Conservation (phyloP, 2,113 vertebrate genomes). For the Pelecanoides urinatrix region DNA sequence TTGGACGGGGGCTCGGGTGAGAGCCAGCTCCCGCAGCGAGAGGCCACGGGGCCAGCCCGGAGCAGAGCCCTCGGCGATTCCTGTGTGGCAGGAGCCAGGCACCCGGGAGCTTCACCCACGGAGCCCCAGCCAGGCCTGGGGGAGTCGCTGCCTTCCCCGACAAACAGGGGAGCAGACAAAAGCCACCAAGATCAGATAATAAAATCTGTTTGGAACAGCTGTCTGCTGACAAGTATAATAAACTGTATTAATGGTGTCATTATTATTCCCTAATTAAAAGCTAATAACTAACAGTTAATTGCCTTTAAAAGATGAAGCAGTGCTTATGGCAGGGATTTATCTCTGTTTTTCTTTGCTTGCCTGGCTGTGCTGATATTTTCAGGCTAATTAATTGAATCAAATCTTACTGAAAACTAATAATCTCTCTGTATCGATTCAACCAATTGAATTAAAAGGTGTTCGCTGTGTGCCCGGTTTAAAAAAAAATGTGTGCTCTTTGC, state of each 20-base stretch:
- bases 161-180: not conserved
- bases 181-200: constrained; percentile 39
- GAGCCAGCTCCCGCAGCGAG: not conserved
- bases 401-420: constrained; percentile 65
- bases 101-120: fast-evolving
- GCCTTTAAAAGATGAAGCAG: constrained; percentile 76
- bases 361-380: constrained; percentile 70
- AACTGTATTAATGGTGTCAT: constrained; percentile 77
- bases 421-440: constrained; percentile 5
- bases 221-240: constrained; percentile 75
- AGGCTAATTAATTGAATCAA: constrained; percentile 75
- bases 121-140: not conserved
- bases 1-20: not conserved
- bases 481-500: not conserved
- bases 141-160: not conserved
- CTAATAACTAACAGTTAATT: constrained; percentile 81
- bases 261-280: constrained; percentile 82
- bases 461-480: not conserved
- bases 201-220: constrained; percentile 72
- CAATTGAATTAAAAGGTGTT: constrained; percentile 47
- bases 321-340: constrained; percentile 71
- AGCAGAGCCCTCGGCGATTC: not conserved
- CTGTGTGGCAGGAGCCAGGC: not conserved
- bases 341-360: constrained; percentile 69
- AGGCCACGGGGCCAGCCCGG: not conserved